These are phyloP conservation scores for Cossypha dichroa DNA, from an alignment of 2,797 vertebrate genomes.

Conservation along the genomic window DNA sequence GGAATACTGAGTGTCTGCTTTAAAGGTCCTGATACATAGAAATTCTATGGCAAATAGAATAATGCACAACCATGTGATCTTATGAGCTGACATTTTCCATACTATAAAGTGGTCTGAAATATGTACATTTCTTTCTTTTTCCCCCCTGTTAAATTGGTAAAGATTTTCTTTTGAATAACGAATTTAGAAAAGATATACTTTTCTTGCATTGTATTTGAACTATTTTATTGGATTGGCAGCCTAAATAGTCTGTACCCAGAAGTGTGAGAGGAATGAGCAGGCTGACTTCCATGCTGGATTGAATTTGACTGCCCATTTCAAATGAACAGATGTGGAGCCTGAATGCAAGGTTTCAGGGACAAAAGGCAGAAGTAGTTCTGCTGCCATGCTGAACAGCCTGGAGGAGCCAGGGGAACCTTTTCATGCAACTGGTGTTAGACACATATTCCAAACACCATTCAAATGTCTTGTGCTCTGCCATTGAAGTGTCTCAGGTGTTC, in stretches of 20 bases:
- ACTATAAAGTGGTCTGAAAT: not conserved
- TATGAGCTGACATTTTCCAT: not conserved
- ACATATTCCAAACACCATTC: not conserved
- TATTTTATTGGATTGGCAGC: not conserved
- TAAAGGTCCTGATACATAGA: not conserved
- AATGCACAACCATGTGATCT: accelerated
- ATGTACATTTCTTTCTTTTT: not conserved
- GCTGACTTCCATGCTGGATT: not conserved
- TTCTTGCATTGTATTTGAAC: not conserved
- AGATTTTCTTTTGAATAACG: not conserved
- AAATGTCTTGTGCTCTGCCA: not conserved
- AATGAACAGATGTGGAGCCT: not conserved
- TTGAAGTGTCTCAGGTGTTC: not conserved
- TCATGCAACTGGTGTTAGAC: not conserved
- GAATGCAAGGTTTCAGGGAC: not conserved
- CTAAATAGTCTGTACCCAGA: not conserved
- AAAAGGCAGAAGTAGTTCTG: not conserved
- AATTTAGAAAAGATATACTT: not conserved
- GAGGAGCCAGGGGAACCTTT: not conserved
- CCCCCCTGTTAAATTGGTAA: not conserved
- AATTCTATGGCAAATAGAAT: not conserved
- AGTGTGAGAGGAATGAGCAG: not conserved
- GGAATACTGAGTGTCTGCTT: not conserved
- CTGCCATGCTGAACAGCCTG: not conserved
- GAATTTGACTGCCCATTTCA: not conserved